phyloP scores from a whole-genome alignment of 2,797 vertebrate genomes.

The Bovichtus variegatus region DNA sequence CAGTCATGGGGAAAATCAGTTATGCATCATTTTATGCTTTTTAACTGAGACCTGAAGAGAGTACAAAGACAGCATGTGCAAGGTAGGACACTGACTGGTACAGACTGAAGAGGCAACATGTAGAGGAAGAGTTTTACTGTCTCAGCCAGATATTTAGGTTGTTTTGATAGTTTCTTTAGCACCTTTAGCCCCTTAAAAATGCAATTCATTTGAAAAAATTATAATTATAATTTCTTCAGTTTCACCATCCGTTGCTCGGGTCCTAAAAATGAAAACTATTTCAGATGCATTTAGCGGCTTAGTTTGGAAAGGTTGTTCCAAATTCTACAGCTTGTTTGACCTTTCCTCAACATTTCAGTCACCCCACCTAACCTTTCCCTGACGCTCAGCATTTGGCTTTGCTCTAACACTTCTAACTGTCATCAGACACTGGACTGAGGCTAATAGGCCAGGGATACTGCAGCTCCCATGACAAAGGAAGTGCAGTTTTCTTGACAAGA shows the following conservation, averaged over 20 bases:
- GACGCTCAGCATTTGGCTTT: slow-evolving; percentile 24
- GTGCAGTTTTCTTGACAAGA: slow-evolving; percentile 55
- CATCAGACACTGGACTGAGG: slow-evolving; percentile 36
- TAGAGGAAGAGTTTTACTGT: neutral
- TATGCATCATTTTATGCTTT: slow-evolving; percentile 40
- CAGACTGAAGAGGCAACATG: neutral
- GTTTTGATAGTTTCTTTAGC: too few species aligned
- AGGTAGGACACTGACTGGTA: neutral
- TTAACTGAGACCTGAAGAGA: slow-evolving; percentile 26
- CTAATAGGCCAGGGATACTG: slow-evolving; percentile 31
- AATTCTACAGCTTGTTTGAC: neutral
- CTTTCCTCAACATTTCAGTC: neutral
- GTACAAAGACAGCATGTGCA: neutral
- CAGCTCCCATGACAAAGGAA: slow-evolving; percentile 63
- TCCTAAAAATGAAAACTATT: neutral
- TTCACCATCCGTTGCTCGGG: too few species aligned
- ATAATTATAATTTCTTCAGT: too few species aligned
- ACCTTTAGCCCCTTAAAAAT: too few species aligned
- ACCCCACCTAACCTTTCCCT: slow-evolving; percentile 4
- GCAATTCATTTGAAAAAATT: too few species aligned
- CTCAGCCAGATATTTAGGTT: too few species aligned
- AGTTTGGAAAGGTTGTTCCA: neutral
- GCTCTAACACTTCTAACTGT: slow-evolving; percentile 12
- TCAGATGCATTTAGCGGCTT: neutral
- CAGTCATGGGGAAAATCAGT: slow-evolving; percentile 61